Conservation (phyloP, 2,888 invertebrate genomes). For the Thelaira solivaga region DNA sequence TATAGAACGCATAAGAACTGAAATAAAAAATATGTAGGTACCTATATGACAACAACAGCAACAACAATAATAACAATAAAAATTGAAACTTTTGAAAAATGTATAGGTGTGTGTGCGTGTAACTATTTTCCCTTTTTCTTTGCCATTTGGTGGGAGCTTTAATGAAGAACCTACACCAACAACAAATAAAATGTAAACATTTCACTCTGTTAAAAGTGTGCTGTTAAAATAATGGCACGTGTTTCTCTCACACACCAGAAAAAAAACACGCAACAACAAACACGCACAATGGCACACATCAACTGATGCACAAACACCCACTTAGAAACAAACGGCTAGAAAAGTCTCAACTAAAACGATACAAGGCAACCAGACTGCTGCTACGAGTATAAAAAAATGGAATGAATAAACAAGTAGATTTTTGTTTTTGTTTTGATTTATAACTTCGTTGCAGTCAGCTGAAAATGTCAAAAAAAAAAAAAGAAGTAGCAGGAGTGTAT, state of each 20-base stretch:
- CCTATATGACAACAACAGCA: too few species aligned
- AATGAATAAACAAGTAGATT: slow-evolving; percentile 39
- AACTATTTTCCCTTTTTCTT: slow-evolving; percentile 2
- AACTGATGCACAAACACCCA: background rate
- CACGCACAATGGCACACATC: background rate
- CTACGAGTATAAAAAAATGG: slow-evolving; percentile 23
- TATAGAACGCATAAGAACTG: slow-evolving; percentile 14
- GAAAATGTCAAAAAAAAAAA: slow-evolving; percentile 30
- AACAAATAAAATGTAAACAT: slow-evolving; percentile 65
- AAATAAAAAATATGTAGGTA: too few species aligned
- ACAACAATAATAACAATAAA: background rate
- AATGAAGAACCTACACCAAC: slow-evolving; percentile 64
- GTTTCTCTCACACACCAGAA: slow-evolving; percentile 60
- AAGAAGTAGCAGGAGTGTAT: background rate
- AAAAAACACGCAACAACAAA: slow-evolving; percentile 22
- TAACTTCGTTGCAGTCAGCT: slow-evolving; percentile 58
- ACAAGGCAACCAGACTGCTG: background rate
- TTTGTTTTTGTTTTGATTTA: slow-evolving; percentile 59
- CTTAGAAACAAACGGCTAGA: slow-evolving; percentile 6
- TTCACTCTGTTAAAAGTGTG: slow-evolving; percentile 54
- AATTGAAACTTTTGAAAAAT: slow-evolving; percentile 25
- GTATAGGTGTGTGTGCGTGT: too few species aligned
- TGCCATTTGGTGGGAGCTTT: slow-evolving; percentile 18
- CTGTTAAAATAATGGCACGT: slow-evolving; percentile 61
- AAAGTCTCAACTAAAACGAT: too few species aligned